Percentiles rank a stretch among this genome's conserved stretches.
Conservation (phyloP, 1,140 invertebrate species). For the Drosophila gunungcola region DNA sequence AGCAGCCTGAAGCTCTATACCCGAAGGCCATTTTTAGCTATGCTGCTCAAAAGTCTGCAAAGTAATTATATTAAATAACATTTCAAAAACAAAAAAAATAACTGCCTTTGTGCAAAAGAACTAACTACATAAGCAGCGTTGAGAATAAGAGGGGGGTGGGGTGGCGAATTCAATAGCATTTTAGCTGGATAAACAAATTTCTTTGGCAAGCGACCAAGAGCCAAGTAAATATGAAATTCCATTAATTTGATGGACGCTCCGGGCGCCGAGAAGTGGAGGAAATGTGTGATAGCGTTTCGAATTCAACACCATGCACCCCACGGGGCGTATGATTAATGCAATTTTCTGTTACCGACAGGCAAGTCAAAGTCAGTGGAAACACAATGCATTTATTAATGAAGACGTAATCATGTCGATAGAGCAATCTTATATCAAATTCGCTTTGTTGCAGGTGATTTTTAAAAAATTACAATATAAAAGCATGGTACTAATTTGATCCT, state of each 20-base stretch:
- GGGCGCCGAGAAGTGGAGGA: constrained; percentile 8
- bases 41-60: constrained; percentile 53
- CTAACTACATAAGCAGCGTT: constrained; percentile 29
- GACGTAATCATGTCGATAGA: background rate
- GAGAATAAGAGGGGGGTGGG: constrained; percentile 2
- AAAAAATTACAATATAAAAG: too few relatives aligned
- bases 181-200: constrained; percentile 66
- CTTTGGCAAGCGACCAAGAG: constrained; percentile 15
- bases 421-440: constrained; percentile 3
- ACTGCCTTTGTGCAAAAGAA: constrained; percentile 12
- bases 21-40: constrained; percentile 50
- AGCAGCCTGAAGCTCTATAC: constrained; percentile 7
- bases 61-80: constrained; percentile 73
- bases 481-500: too few relatives aligned
- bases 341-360: constrained; percentile 13
- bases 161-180: constrained; percentile 61
- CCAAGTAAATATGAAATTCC: constrained; percentile 72
- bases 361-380: constrained; percentile 4
- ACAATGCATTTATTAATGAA: constrained; percentile 49
- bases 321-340: constrained; percentile 70
- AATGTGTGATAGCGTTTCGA: constrained; percentile 23
- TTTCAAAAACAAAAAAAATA: constrained; percentile 2
- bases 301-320: constrained; percentile 20
- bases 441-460: too few relatives aligned
- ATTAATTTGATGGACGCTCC: constrained; percentile 69